Evolutionary conservation across 1,140 invertebrate genomes (phyloP).

Genomic region (Zaprionus capensis): DNA sequence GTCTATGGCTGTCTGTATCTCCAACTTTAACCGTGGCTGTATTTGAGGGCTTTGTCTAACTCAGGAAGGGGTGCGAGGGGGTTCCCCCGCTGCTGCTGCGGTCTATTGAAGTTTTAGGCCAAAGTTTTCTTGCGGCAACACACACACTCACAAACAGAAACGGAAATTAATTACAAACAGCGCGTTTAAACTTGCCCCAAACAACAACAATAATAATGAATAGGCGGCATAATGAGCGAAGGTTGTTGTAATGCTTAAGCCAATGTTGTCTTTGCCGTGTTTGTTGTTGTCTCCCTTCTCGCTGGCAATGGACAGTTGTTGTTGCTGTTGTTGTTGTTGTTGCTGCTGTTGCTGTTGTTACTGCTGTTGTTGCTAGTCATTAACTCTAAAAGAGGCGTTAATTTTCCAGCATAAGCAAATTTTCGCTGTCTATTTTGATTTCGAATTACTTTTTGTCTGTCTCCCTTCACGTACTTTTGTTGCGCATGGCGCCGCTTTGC

Average conservation of each 20-base stretch:
- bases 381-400: constrained; percentile 66
- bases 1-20: constrained; percentile 8
- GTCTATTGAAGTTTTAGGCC: constrained; percentile 70
- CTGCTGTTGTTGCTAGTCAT: constrained; percentile 51
- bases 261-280: constrained; percentile 14
- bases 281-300: constrained; percentile 16
- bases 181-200: constrained; percentile 69
- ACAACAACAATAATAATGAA: constrained; percentile 64
- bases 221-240: constrained; percentile 74
- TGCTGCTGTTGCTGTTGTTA: constrained; percentile 9
- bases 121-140: constrained; percentile 74
- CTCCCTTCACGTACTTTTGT: constrained; percentile 2
- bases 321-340: constrained; percentile 2
- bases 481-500: constrained; percentile 61
- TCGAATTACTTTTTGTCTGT: constrained; percentile 28
- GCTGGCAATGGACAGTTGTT: constrained; percentile 35
- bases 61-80: constrained; percentile 10
- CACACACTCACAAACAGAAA: constrained; percentile 65
- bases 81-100: constrained; percentile 49
- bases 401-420: constrained; percentile 62
- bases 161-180: constrained; percentile 82
- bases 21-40: constrained; percentile 20
- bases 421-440: constrained; percentile 25
- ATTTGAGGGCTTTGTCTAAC: constrained; percentile 10
- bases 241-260: constrained; percentile 41